Evolutionary conservation across 1,140 invertebrate species (phyloP), one percentile per base, ranked within the genome.

Genomic region (Apis florea): DNA sequence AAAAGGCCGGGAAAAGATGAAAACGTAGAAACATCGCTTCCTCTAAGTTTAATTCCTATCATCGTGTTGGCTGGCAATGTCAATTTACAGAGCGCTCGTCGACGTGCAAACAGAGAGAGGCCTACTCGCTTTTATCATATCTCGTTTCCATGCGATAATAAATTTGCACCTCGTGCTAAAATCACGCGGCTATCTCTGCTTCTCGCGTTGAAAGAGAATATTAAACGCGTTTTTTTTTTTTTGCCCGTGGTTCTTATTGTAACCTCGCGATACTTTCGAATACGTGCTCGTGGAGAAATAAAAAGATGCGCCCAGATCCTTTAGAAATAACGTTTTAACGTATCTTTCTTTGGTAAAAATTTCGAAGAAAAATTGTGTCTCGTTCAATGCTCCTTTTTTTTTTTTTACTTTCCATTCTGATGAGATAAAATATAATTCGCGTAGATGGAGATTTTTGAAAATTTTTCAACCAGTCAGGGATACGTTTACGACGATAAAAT

Each of bases 81-180:
- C 82, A 80, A 83, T 83, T 83, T 80, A 70, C 78, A 54, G 78
- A 83, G n/a, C 51, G 69, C 75, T 83, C 68, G 74, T 79, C 75
- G 75, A 72, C 75, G 81, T 49, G 74, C 80, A 82, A 82, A 82
- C 74, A 82, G 58, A 53, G 64, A 63, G 56, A 76, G 49, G 47
- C 31, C 58, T 76, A 51, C 73, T 77, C 64, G 61, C 47, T 74
- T 82, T 82, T 82, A 77, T 82, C 80, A 82, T 82, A 82, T 82
- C 80, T 82, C 56, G 73, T 82, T 76, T 61, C 80, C 74, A 76
- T 56, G 80, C 80, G 74, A 82, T 74, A 82, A 82, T 82, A 82
- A 82, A 82, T 82, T 82, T 77, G 80, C 74, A 76, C 73, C 80
- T 76, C 80, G 73, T 69, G 80, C 66, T 76, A 76, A 77, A 82